Evolutionary conservation across 35 echinoderm and acorn worm species (phyloP).

Genomic region (Hemicentrotus pulcherrimus): DNA sequence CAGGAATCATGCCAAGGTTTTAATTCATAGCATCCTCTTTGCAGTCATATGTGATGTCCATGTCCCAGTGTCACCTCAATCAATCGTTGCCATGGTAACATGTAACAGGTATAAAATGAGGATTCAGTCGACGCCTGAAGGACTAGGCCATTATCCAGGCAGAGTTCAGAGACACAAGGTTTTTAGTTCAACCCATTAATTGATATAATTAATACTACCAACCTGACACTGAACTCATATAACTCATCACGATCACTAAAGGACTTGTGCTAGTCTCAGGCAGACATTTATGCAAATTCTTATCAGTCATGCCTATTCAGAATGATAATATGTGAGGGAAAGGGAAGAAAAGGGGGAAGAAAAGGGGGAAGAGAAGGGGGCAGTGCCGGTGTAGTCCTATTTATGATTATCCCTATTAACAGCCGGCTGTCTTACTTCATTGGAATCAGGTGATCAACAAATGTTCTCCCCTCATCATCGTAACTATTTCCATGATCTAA

Average conservation of each 20-base stretch:
- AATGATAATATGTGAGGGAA: no score
- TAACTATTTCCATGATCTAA: background rate
- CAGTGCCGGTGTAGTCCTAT: no score
- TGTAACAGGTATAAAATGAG: background rate
- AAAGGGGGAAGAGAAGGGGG: no score
- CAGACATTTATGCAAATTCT: no score
- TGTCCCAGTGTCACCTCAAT: background rate
- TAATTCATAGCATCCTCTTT: background rate
- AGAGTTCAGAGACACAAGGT: background rate
- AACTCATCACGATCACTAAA: no score
- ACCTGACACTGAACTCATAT: no score
- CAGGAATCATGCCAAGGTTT: background rate
- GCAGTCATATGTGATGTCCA: background rate
- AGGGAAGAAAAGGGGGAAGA: no score
- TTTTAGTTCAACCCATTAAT: background rate
- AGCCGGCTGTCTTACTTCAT: no score
- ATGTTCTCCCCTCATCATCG: background rate
- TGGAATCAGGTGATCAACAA: background rate
- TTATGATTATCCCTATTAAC: no score
- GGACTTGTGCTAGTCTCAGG: no score
- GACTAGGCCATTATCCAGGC: background rate
- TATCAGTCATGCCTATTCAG: no score
- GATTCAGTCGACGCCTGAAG: background rate
- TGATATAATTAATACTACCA: no score
- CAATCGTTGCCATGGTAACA: background rate